Percentiles rank a stretch among this genome's conserved stretches.
These are phyloP conservation scores for Macquaria ambigua DNA, from an alignment of 2,113 vertebrate species.

Conservation along the genomic window DNA sequence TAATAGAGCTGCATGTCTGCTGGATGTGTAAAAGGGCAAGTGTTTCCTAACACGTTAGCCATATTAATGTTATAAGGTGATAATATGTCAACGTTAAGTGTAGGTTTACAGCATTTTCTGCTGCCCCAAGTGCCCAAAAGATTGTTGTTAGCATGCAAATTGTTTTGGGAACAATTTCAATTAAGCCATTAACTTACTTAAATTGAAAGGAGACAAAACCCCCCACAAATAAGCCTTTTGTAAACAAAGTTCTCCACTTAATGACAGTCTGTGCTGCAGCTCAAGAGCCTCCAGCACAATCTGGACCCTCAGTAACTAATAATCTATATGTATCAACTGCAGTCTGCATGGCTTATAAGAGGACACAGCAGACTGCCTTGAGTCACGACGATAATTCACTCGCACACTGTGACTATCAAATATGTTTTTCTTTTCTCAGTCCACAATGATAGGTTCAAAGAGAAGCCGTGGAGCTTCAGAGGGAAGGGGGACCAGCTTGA, in stretches of 20 bases:
- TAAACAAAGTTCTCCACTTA: conserved; percentile 41
- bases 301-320: conserved; percentile 49
- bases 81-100: not conserved
- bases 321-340: conserved; percentile 49
- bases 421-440: conserved; percentile 58
- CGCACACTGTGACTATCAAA: conserved; percentile 46
- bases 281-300: conserved; percentile 41
- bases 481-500: conserved; percentile 52
- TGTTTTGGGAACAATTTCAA: not conserved
- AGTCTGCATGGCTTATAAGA: conserved; percentile 51
- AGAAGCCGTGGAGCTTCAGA: conserved; percentile 40
- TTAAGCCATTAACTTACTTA: not conserved
- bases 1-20: no score
- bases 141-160: no score
- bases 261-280: conserved; percentile 25
- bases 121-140: not conserved
- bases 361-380: conserved; percentile 28
- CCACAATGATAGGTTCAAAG: conserved; percentile 60
- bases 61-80: not conserved
- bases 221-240: conserved; percentile 5
- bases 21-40: no score
- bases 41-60: not conserved
- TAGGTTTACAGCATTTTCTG: not conserved
- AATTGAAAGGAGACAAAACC: not conserved
- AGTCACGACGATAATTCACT: conserved; percentile 42